Percentiles rank a stretch among this genome's conserved stretches.
These are phyloP conservation scores for Orussus abietinus DNA, from an alignment of 1,140 invertebrate species.

Conservation along the genomic window DNA sequence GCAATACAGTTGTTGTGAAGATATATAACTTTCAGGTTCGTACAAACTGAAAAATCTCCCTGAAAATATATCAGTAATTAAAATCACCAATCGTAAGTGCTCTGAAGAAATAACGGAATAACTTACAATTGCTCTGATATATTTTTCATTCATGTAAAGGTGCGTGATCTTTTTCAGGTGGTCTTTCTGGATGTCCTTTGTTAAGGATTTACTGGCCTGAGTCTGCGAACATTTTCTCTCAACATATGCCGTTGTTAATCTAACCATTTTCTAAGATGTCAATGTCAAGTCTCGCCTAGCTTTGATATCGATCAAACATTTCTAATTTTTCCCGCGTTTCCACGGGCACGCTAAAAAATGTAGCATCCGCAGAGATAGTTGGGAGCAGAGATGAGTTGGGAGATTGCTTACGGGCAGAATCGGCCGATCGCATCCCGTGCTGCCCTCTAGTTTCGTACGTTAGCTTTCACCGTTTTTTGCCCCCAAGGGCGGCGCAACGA, in stretches of 20 bases:
- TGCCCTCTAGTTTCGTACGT: too few species aligned
- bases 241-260: constrained; percentile 24
- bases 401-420: too few species aligned
- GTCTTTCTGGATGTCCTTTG: constrained; percentile 27
- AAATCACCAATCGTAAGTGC: neutral
- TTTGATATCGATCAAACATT: constrained; percentile 12
- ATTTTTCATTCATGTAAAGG: constrained; percentile 54
- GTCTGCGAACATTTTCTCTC: constrained; percentile 33
- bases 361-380: too few species aligned
- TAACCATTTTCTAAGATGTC: constrained; percentile 23
- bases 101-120: neutral
- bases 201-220: constrained; percentile 30
- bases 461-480: too few species aligned
- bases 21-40: constrained; percentile 60
- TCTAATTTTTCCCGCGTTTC: too few species aligned
- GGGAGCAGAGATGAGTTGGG: too few species aligned
- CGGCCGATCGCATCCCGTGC: too few species aligned
- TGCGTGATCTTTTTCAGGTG: constrained; percentile 47
- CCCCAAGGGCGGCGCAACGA: neutral
- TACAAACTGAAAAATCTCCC: constrained; percentile 52
- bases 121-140: constrained; percentile 53
- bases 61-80: constrained; percentile 35
- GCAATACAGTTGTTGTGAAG: constrained; percentile 62
- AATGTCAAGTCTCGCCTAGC: constrained; percentile 6
- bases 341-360: too few species aligned